phyloP scores from a whole-genome alignment of 2,113 vertebrate species.

The Tautogolabrus adspersus region DNA sequence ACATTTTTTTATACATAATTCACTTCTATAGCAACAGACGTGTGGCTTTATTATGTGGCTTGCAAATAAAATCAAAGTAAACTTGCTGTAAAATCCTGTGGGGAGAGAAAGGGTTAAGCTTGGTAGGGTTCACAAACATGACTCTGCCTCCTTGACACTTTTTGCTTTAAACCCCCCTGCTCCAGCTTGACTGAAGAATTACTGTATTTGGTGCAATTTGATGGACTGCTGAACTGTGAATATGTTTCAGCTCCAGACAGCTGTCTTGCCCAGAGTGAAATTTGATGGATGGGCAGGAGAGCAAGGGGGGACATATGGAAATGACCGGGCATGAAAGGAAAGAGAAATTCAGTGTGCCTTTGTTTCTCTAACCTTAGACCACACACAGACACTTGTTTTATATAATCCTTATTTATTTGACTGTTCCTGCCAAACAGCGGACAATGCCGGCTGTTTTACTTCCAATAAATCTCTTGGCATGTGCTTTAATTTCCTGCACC shows the following conservation, averaged over 20 bases:
- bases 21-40: neutral
- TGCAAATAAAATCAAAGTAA: neutral
- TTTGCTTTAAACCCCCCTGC: conserved; percentile 30
- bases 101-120: conserved; percentile 26
- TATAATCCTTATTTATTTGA: neutral
- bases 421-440: neutral
- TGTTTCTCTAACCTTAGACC: conserved; percentile 55
- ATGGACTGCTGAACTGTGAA: conserved; percentile 85
- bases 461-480: neutral
- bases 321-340: conserved; percentile 66
- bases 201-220: conserved; percentile 83
- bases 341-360: conserved; percentile 34
- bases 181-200: conserved; percentile 75
- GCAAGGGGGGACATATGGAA: conserved; percentile 79
- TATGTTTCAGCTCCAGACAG: conserved; percentile 78
- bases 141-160: conserved; percentile 50
- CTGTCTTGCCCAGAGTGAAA: conserved; percentile 79
- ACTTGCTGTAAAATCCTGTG: neutral
- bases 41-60: neutral
- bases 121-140: conserved; percentile 28
- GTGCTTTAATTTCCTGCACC: neutral
- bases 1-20: neutral
- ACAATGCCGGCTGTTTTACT: conserved; percentile 6
- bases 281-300: conserved; percentile 80
- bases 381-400: neutral